Evolutionary conservation across 2,888 invertebrate species (phyloP).

Genomic region (Leptogaster cylindrica): DNA sequence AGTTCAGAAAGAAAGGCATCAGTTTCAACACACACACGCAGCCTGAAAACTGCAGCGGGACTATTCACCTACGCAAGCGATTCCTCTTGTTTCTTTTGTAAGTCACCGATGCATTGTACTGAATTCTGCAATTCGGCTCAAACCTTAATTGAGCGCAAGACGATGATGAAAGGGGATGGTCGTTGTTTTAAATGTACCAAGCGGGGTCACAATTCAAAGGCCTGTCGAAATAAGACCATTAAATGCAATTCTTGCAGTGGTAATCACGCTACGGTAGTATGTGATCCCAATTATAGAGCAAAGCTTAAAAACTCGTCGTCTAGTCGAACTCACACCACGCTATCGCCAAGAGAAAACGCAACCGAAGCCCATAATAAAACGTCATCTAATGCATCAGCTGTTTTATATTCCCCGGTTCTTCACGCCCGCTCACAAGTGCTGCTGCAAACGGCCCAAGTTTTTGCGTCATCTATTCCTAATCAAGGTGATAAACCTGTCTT

Average conservation of each 20-base stretch:
- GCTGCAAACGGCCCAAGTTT: neutral
- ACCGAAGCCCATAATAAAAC: neutral
- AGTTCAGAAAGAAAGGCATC: too few species aligned
- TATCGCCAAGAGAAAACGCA: neutral
- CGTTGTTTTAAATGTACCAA: constrained; percentile 7
- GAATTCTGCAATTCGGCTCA: neutral
- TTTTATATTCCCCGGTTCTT: neutral
- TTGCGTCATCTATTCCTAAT: neutral
- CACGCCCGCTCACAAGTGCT: neutral
- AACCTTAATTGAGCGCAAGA: neutral
- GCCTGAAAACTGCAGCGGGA: too few species aligned
- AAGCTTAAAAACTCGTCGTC: neutral
- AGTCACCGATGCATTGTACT: neutral
- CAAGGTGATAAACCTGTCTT: neutral
- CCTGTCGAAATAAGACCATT: neutral
- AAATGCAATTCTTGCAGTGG: constrained; percentile 1
- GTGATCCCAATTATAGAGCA: neutral
- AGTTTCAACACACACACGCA: too few species aligned
- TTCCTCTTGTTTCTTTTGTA: neutral
- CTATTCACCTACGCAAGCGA: too few species aligned
- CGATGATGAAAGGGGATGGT: neutral
- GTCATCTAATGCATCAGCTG: neutral
- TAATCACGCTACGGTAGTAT: neutral
- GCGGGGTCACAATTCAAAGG: neutral
- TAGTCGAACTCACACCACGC: neutral